A percentile compares a stretch with the other conserved stretches of the same genome.
Evolutionary conservation across 2,797 vertebrate species (phyloP).

Genomic region (Lophura swinhoii): DNA sequence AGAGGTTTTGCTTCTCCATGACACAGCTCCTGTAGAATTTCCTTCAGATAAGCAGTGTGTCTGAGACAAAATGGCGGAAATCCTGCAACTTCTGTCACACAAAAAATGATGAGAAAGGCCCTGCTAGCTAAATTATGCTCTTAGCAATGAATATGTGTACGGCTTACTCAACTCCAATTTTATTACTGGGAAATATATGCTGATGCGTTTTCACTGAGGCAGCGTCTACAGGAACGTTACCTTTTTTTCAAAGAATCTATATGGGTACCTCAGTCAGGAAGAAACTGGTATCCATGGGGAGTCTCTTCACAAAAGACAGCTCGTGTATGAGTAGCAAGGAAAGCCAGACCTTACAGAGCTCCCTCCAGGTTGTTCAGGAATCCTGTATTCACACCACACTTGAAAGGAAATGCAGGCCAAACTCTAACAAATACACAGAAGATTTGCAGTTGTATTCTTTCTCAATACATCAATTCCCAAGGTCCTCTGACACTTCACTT

Average conservation of each 20-base stretch:
- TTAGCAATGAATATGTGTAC: rapidly evolving
- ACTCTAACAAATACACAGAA: background rate
- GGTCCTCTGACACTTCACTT: background rate
- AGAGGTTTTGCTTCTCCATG: background rate
- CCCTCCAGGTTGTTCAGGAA: background rate
- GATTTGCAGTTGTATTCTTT: background rate
- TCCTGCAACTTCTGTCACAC: background rate
- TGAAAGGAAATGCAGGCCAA: background rate
- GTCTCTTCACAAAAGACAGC: background rate
- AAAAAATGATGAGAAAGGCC: background rate
- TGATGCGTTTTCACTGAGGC: background rate
- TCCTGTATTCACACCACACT: background rate
- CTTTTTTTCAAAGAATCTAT: background rate
- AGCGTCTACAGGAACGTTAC: background rate
- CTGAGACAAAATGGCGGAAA: background rate
- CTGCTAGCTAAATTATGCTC: background rate
- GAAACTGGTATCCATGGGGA: background rate
- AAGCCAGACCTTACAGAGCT: background rate
- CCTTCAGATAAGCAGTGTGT: background rate
- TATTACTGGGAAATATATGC: background rate
- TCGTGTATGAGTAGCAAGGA: background rate
- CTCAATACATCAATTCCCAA: background rate
- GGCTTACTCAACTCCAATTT: background rate
- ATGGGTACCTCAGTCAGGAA: background rate
- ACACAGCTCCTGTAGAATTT: background rate